phyloP scores from a whole-genome alignment of 64 coral and sea anemone genomes.

The Trachythela sp. region DNA sequence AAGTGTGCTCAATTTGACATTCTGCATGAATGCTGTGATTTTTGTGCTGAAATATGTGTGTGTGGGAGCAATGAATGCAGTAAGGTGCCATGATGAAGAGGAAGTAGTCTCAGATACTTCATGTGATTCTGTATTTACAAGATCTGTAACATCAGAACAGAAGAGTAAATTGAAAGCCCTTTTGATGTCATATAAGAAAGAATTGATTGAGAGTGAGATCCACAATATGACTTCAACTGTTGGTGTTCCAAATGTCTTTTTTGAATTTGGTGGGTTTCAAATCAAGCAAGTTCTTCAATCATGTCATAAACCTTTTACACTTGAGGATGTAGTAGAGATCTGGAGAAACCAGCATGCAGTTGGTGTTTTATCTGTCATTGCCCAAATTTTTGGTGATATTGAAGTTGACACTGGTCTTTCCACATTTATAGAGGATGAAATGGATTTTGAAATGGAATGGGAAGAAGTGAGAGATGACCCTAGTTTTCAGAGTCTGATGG shows the following conservation, averaged over 20 bases:
- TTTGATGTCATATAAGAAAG: not conserved
- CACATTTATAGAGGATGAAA: not conserved
- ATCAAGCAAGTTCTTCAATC: not conserved
- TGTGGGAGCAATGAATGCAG: not conserved
- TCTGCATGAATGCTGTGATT: not conserved
- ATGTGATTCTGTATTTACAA: not conserved
- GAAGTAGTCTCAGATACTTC: not conserved
- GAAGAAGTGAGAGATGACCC: not conserved
- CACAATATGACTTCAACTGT: not conserved
- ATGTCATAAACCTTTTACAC: not conserved
- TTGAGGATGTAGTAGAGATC: not conserved
- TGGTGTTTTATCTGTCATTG: not conserved
- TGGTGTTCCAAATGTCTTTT: not conserved
- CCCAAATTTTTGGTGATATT: not conserved
- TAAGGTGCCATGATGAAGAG: not conserved
- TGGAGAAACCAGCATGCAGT: not conserved
- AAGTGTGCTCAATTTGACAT: not conserved
- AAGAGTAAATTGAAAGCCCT: not conserved
- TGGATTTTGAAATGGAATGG: not conserved
- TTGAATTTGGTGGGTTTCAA: conserved; percentile 3
- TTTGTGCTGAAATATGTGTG: not conserved
- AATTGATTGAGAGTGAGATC: not conserved
- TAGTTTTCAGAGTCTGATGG: not conserved
- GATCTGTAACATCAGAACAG: not conserved
- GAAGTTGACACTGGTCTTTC: not conserved